Percentiles rank a stretch among this genome's conserved stretches.
phyloP scores from a whole-genome alignment of 2,888 invertebrate genomes.

The Oscheius myriophilus region DNA sequence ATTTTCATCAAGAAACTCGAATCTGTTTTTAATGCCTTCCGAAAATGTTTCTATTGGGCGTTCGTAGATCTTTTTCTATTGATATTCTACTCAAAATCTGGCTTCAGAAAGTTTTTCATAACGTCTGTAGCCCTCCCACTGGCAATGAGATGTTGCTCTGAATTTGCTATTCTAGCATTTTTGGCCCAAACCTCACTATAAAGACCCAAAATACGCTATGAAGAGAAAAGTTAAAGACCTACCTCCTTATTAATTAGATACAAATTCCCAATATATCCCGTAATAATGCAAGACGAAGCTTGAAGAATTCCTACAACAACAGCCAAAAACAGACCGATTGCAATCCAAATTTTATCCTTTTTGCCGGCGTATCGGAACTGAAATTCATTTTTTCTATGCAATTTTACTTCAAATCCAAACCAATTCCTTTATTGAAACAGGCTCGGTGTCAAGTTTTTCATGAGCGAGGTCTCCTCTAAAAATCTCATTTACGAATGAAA shows the following conservation, averaged over 20 bases:
- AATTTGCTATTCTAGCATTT: no score
- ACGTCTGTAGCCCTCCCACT: no score
- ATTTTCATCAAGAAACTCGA: no score
- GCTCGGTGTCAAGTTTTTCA: slow-evolving; percentile 30
- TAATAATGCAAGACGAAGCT: slow-evolving; percentile 21
- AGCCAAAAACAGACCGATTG: slow-evolving; percentile 12
- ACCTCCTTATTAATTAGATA: slow-evolving; percentile 18
- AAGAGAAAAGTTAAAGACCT: slow-evolving; percentile 2
- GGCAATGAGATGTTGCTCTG: no score
- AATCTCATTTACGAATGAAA: no score
- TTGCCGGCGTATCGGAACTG: slow-evolving; percentile 27
- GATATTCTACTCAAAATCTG: no score
- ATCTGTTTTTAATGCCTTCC: no score
- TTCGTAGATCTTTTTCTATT: no score
- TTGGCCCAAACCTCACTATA: no score
- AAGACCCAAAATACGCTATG: neutral
- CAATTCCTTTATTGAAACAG: slow-evolving; percentile 27
- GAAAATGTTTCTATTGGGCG: no score
- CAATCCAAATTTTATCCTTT: slow-evolving; percentile 15
- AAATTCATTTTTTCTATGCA: neutral
- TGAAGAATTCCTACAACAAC: slow-evolving; percentile 24
- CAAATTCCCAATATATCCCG: slow-evolving; percentile 28
- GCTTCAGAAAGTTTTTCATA: no score
- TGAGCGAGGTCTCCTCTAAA: slow-evolving; percentile 30
- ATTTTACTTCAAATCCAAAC: slow-evolving; percentile 3